Base-by-base conservation (phyloP, 2,888 invertebrate genomes). In the Drosophila quinaria region DNA sequence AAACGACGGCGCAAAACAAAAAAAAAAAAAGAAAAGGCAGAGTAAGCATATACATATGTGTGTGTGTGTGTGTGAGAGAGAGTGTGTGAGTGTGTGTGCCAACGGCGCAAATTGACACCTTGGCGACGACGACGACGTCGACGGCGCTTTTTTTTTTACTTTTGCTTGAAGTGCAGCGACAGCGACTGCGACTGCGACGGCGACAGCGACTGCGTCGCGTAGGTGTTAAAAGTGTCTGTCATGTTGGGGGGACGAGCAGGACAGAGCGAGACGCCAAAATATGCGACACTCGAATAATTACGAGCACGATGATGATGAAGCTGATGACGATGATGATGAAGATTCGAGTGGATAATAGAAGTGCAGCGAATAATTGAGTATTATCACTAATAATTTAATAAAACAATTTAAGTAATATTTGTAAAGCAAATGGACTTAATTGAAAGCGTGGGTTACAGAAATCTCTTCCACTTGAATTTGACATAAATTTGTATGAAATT, bases 61-160 rank as follows among this genome's bases (percentile, higher is more conserved):
- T 11, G 17, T 65, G 25, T 50, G 15, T 54, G 49, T 49, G 50
- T 67, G 44, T 52, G 17, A 37, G 51, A 39, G 35, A 31, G 51
- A 55, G 44, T 60, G 37, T 60, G 55, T 74, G 73, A 61, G 60
- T 51, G 67, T 71, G 64, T n/a, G n/a, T 69, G 81, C 77, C 81
- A 78, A 68, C 76, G 70, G 70, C 84, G 62, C 70, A 88, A 88
- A 88, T 88, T 85, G 88, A 88, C 88, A 85, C 88, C 86, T 88
- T 86, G 72, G 63, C 67, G 80, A 75, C 74, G 79, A 55, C 81
- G 52, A 15, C 22, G 4, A 22, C n/a, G n/a, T n/a, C n/a, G n/a
- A n/a, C 25, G 55, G 51, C 41, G 44, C 60, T 74, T 80, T 78
- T 64, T 64, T 41, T 55, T 47, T n/a, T n/a, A 15, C 37, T 51